phyloP scores from a whole-genome alignment of 2,888 invertebrate species.

The Parelbella ahira region DNA sequence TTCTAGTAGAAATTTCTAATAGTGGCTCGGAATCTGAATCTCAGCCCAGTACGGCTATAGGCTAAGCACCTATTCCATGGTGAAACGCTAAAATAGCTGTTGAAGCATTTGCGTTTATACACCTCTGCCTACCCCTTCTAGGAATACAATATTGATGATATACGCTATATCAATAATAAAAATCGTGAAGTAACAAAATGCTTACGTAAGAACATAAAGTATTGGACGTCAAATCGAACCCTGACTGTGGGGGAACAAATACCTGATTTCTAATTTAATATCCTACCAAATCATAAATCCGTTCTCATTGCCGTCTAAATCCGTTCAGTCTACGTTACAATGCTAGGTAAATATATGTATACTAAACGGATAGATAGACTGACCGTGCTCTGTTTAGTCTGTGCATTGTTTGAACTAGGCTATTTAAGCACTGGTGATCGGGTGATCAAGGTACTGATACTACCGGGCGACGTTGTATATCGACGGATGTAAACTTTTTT shows the following conservation, averaged over 20 bases:
- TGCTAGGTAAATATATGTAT: conserved; percentile 32
- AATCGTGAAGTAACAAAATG: too few relatives aligned
- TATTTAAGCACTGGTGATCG: conserved; percentile 37
- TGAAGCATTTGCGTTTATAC: too few relatives aligned
- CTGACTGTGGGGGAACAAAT: background rate
- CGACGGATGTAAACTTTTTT: too few relatives aligned
- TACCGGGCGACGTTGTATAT: too few relatives aligned
- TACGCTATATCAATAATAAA: too few relatives aligned
- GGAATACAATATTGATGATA: too few relatives aligned
- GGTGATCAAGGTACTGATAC: conserved; percentile 14
- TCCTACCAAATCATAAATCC: conserved; percentile 24
- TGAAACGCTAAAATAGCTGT: too few relatives aligned
- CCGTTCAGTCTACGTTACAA: conserved; percentile 28
- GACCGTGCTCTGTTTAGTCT: conserved; percentile 59
- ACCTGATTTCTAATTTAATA: conserved; percentile 19
- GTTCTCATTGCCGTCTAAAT: conserved; percentile 32
- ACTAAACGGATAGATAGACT: conserved; percentile 46
- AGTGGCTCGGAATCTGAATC: too few relatives aligned
- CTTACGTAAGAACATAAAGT: conserved; percentile 5
- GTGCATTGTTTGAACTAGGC: conserved; percentile 50
- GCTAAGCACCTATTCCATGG: too few relatives aligned
- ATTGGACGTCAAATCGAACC: conserved; percentile 5
- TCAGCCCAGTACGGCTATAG: too few relatives aligned
- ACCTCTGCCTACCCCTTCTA: too few relatives aligned
- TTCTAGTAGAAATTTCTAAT: too few relatives aligned